These are phyloP conservation scores for Luffia ferchaultella DNA, from an alignment of 2,888 invertebrate genomes.

Conservation along the genomic window DNA sequence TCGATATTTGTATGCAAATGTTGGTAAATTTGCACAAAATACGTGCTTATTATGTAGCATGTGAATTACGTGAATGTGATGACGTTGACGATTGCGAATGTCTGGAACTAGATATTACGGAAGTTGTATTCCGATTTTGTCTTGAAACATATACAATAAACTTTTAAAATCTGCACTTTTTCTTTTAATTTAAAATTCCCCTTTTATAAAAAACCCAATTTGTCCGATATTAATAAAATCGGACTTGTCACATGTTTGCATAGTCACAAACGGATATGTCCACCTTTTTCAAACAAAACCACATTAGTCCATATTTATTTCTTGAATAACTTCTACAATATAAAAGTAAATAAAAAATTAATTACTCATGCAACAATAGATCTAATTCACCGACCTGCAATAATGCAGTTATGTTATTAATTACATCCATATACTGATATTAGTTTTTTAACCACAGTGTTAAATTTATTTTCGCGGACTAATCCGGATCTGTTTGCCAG, in stretches of 20 bases:
- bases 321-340: not conserved
- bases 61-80: constrained; percentile 7
- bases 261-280: constrained; percentile 5
- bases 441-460: not conserved
- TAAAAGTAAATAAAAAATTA: not conserved
- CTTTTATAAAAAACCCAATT: not conserved
- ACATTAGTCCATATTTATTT: not conserved
- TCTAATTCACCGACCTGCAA: not conserved
- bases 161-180: not conserved
- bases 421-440: not conserved
- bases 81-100: constrained; percentile 8
- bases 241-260: constrained; percentile 7
- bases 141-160: not conserved
- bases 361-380: not conserved
- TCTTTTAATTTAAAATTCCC: not conserved
- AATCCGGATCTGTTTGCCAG: not conserved
- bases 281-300: constrained; percentile 6
- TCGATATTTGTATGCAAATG: not conserved
- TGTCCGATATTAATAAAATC: constrained; percentile 5
- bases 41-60: not conserved
- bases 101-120: constrained; percentile 2
- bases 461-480: not conserved
- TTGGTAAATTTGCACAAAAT: not conserved
- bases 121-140: not conserved
- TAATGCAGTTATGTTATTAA: not conserved